Base-by-base conservation (phyloP, 2,888 invertebrate genomes). In the Antheraea yamamai region DNA sequence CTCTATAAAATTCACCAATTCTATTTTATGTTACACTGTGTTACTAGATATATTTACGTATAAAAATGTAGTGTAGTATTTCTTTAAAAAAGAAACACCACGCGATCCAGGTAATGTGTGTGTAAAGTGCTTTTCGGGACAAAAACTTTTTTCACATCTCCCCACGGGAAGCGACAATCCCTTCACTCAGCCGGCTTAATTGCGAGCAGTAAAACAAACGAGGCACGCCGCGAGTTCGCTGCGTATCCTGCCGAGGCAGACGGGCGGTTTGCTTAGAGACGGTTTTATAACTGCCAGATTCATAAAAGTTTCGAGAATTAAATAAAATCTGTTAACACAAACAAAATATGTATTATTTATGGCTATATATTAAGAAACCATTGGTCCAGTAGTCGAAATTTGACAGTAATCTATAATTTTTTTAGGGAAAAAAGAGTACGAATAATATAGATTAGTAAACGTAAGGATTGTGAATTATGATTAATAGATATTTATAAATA, bases 151-250 rank as follows among this genome's bases (percentile, higher is more conserved):
- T 73, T 72, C 73, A 80, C 75, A 68, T 80, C 83, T 81, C 80
- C 82, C 81, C 83, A 83, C 84, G 88, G 77, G 86, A 85, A 85
- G 91, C 88, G 92, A 94, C 93, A 94, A 93, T 93, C 91, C 91
- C 88, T 90, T 92, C 93, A 93, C 93, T 94, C 94, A 92, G 91
- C 89, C 91, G 89, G 88, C 88, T 93, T 94, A 94, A 94, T 94
- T 94, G 94, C 93, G 88, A 93, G 90, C 88, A 88, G 90, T 91
- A 91, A 92, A 92, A 93, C 93, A 93, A 92, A 92, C 91, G 91
- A 89, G 91, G 89, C 85, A 83, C 80, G 87, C 83, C 81, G 83
- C 83, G 81, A 81, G 82, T 82, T 81, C 79, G 81, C 82, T 81
- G 81, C 83, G 84, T 83, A 85, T 76, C 75, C 75, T 55, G 76